Conservation (phyloP, 64 coral and sea anemone genomes). For the Stichodactyla helianthus region DNA sequence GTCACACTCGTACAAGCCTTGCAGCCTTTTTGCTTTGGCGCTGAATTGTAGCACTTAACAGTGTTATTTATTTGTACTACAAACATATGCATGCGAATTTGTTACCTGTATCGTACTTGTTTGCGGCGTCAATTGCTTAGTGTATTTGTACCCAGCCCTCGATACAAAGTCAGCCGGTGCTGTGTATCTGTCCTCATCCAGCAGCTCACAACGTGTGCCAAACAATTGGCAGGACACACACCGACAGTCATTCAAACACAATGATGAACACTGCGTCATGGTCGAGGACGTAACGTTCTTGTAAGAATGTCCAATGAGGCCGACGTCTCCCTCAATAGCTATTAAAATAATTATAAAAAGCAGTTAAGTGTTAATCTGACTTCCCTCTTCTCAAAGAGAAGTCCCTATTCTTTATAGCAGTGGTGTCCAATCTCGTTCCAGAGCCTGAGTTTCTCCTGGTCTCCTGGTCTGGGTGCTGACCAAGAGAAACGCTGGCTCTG, state of each 20-base stretch:
- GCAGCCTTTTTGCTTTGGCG: too few relatives aligned
- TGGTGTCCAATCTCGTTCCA: too few relatives aligned
- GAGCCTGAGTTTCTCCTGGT: too few relatives aligned
- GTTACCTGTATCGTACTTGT: not conserved
- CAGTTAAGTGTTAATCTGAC: not conserved
- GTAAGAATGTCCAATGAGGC: not conserved
- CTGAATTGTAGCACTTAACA: too few relatives aligned
- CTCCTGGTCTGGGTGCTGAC: too few relatives aligned
- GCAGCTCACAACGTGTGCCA: conserved; percentile 20
- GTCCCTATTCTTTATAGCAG: too few relatives aligned
- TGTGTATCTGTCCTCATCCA: conserved; percentile 19
- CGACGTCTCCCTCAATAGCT: not conserved
- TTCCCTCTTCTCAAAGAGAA: too few relatives aligned
- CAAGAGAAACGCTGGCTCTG: too few relatives aligned
- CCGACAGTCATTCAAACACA: not conserved
- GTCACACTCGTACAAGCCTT: too few relatives aligned
- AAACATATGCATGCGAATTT: not conserved
- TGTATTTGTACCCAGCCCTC: conserved; percentile 14
- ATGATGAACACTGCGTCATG: not conserved
- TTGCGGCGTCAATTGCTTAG: not conserved
- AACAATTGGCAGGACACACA: conserved; percentile 33
- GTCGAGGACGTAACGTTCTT: not conserved
- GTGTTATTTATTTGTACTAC: too few relatives aligned
- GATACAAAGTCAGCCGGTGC: conserved; percentile 3
- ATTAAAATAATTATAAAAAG: not conserved